phyloP scores from a whole-genome alignment of 2,113 vertebrate species.

The Amphiprion percula region DNA sequence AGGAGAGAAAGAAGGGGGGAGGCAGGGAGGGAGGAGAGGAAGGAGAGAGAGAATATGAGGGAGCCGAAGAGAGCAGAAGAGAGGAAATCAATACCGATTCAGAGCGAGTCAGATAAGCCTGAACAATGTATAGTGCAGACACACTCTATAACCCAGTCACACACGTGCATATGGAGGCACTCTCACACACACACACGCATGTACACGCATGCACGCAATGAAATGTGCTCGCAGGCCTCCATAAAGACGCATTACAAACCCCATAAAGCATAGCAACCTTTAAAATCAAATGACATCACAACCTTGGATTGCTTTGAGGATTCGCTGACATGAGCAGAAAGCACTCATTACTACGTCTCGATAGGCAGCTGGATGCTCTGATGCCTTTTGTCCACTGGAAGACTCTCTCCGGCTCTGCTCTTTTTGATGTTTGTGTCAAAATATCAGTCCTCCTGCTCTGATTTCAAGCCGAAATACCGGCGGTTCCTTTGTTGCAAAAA shows the following conservation, averaged over 20 bases:
- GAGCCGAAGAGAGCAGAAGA: slow-evolving; percentile 83
- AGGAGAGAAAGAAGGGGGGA: slow-evolving; percentile 53
- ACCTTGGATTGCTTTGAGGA: slow-evolving; percentile 81
- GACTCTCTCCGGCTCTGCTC: slow-evolving; percentile 41
- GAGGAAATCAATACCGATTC: slow-evolving; percentile 86
- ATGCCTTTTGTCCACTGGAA: slow-evolving; percentile 71
- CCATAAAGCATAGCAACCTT: slow-evolving; percentile 81
- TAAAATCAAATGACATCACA: slow-evolving; percentile 84
- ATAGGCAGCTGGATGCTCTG: slow-evolving; percentile 56
- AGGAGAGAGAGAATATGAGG: slow-evolving; percentile 61
- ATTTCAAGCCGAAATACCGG: slow-evolving; percentile 3
- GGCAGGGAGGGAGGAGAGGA: slow-evolving; percentile 12
- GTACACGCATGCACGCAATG: slow-evolving; percentile 24
- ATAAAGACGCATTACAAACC: slow-evolving; percentile 79
- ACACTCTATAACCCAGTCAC: slow-evolving; percentile 86
- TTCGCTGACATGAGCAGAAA: slow-evolving; percentile 83
- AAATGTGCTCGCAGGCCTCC: slow-evolving; percentile 66
- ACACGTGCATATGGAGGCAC: slow-evolving; percentile 61
- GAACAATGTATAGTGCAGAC: slow-evolving; percentile 86
- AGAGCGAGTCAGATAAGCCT: slow-evolving; percentile 87
- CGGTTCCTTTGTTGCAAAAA: not conserved
- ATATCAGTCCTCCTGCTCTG: not conserved
- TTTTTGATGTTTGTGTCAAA: slow-evolving; percentile 16
- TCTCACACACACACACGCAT: slow-evolving; percentile 38
- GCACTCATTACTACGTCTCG: slow-evolving; percentile 70